Conservation (phyloP, 2,113 vertebrate genomes). For the Ifrita kowaldi region DNA sequence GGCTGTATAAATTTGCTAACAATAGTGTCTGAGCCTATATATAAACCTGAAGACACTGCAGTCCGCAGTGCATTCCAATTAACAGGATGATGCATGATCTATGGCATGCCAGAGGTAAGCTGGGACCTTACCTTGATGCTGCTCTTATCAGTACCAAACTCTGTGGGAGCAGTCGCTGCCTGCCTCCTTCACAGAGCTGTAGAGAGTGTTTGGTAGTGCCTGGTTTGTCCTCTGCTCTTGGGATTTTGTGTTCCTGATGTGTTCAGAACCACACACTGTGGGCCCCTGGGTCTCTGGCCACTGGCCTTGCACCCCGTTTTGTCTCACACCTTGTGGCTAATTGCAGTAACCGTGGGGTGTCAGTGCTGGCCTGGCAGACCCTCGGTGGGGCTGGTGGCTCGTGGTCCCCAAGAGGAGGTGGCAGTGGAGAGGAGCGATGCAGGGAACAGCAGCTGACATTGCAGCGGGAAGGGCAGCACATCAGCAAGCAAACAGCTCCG, state of each 20-base stretch:
- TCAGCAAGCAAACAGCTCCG: not conserved
- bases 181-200: not conserved
- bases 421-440: not conserved
- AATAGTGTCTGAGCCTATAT: not conserved
- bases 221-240: not conserved
- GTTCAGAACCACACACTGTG: accelerated
- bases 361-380: accelerated
- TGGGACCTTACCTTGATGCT: not conserved
- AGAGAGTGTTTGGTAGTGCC: accelerated
- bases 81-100: not conserved
- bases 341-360: accelerated
- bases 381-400: accelerated
- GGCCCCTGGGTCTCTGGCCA: not conserved
- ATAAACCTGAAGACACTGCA: not conserved
- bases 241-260: accelerated
- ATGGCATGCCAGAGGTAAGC: not conserved
- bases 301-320: accelerated
- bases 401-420: not conserved
- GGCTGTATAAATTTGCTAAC: conserved; percentile 20
- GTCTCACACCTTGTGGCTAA: accelerated
- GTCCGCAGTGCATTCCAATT: not conserved
- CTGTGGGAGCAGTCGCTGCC: not conserved
- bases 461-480: not conserved
- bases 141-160: not conserved
- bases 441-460: not conserved